These are phyloP conservation scores for Cassiopea xamachana DNA, from an alignment of 30 jellyfish, hydroid and myxozoan genomes.

Conservation along the genomic window DNA sequence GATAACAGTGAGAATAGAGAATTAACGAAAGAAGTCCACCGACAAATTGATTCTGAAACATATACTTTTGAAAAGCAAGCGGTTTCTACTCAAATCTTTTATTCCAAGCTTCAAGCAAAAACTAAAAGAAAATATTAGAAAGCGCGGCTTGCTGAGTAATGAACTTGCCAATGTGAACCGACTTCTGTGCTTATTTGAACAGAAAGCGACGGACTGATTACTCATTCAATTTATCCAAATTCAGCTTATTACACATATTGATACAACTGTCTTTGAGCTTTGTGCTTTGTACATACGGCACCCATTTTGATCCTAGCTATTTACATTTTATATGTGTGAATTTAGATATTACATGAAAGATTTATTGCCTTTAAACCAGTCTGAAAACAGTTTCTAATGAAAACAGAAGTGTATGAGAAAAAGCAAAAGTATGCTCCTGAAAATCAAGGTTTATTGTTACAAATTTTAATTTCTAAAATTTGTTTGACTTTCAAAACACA, in stretches of 20 bases:
- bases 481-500: too few relatives aligned
- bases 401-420: neutral
- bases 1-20: too few relatives aligned
- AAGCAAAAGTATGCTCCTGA: neutral
- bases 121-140: too few relatives aligned
- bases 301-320: neutral
- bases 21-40: too few relatives aligned
- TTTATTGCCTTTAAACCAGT: neutral
- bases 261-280: slow-evolving; percentile 6
- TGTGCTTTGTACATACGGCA: neutral
- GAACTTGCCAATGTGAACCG: neutral
- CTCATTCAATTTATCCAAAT: neutral
- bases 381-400: neutral
- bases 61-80: too few relatives aligned
- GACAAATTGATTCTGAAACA: too few relatives aligned
- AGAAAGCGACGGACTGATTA: neutral
- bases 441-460: neutral
- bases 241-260: slow-evolving; percentile 9
- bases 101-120: too few relatives aligned
- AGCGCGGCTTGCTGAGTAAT: too few relatives aligned
- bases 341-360: neutral
- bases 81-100: too few relatives aligned
- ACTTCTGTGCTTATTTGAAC: neutral
- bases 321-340: neutral
- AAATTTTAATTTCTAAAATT: too few relatives aligned